These are phyloP conservation scores for rat (Rattus norvegicus) DNA, from an alignment of 2,113 vertebrate genomes.

Conservation along the genomic window GRCr8 NC_086025.1:4660501-4661000, in stretches of 20 bases:
- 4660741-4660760: slow-evolving; percentile 31
- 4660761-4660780: neutral
- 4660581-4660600: no score
- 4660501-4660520: no score
- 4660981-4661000: neutral
- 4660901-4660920: neutral
- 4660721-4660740: slow-evolving; percentile 33
- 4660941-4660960: neutral
- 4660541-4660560: no score
- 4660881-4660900: neutral
- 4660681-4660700: neutral
- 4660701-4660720: slow-evolving; percentile 16
- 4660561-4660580: no score
- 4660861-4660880: no score
- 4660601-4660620: neutral
- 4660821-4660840: neutral
- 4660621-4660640: neutral
- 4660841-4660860: neutral
- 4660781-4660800: neutral
- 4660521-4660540: no score
- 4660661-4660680: rapidly evolving
- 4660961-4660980: neutral
- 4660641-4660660: slow-evolving; percentile 27
- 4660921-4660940: rapidly evolving
- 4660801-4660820: neutral